Evolutionary conservation across 2,113 vertebrate genomes (phyloP).

Genomic region (Anoura caudifer): DNA sequence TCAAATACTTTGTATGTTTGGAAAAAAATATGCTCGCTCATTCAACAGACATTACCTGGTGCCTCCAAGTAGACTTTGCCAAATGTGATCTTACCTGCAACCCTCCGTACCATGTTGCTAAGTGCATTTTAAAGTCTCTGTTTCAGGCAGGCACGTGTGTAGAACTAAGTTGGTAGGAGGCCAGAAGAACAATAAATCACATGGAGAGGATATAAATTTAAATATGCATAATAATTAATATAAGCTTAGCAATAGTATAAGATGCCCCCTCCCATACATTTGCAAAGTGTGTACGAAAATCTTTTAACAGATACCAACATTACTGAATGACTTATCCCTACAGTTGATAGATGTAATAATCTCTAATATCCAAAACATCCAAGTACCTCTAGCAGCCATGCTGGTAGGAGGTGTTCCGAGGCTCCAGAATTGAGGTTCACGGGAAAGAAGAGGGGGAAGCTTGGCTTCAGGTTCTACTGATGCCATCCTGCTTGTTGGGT

Average conservation of each 20-base stretch:
- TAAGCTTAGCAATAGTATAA: slow-evolving; percentile 8
- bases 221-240: slow-evolving; percentile 7
- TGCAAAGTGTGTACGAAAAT: slow-evolving; percentile 11
- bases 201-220: slow-evolving; percentile 13
- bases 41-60: slow-evolving; percentile 40
- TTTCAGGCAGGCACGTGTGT: not conserved
- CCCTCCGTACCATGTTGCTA: not conserved
- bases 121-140: slow-evolving; percentile 21
- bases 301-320: not conserved
- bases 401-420: not conserved
- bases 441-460: not conserved
- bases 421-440: not conserved
- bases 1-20: slow-evolving; percentile 44
- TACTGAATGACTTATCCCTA: not conserved
- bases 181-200: not conserved
- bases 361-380: not conserved
- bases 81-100: slow-evolving; percentile 44
- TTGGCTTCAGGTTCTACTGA: not conserved
- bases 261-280: not conserved
- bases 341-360: not conserved
- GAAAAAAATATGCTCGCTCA: slow-evolving; percentile 50
- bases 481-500: not conserved
- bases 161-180: not conserved
- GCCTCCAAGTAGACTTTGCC: slow-evolving; percentile 59
- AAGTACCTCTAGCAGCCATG: not conserved